Evolutionary conservation across 2,113 vertebrate genomes (phyloP).

Genomic region (Pelmatolapia mariae): DNA sequence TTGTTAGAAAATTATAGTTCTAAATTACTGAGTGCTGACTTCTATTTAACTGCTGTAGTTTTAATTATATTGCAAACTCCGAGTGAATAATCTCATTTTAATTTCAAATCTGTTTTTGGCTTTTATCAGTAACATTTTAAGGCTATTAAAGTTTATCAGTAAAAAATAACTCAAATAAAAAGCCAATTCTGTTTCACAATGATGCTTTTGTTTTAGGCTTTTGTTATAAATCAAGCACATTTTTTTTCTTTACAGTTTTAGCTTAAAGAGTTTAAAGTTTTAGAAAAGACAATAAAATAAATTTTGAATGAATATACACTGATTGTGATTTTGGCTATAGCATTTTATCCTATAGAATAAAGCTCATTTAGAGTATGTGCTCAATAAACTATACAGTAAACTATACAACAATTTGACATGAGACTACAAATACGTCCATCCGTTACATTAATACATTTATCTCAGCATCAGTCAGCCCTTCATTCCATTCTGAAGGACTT

Average conservation of each 20-base stretch:
- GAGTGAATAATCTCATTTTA: background rate
- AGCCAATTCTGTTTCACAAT: background rate
- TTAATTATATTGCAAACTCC: background rate
- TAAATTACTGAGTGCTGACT: background rate
- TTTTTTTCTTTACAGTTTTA: background rate
- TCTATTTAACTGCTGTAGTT: background rate
- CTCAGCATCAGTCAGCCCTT: background rate
- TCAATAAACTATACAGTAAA: background rate
- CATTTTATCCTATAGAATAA: background rate
- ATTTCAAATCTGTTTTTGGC: background rate
- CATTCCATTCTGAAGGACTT: background rate
- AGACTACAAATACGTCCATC: background rate
- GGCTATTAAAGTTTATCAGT: background rate
- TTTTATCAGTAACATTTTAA: background rate
- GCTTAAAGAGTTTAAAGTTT: background rate
- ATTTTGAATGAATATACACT: background rate
- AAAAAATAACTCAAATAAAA: background rate
- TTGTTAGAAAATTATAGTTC: background rate
- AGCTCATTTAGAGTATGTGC: fast-evolving
- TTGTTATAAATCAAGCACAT: background rate
- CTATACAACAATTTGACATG: background rate
- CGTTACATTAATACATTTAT: background rate
- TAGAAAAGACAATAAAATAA: background rate
- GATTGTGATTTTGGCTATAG: background rate
- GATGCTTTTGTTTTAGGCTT: background rate